These are phyloP conservation scores for Phalloptychus januarius DNA, from an alignment of 2,797 vertebrate genomes.

Conservation along the genomic window DNA sequence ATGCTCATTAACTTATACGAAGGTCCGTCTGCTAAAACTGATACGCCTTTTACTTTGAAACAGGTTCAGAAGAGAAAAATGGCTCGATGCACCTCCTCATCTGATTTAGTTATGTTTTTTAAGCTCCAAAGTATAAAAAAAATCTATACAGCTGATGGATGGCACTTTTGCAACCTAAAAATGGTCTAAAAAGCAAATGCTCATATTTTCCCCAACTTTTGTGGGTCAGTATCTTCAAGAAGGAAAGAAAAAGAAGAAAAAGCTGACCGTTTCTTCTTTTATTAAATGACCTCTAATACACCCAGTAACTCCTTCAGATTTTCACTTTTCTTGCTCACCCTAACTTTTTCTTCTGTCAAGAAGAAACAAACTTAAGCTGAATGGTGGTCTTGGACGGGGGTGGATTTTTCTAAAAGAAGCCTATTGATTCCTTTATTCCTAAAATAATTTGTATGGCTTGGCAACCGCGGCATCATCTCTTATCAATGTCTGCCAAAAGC, in stretches of 20 bases:
- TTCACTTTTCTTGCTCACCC: slow-evolving; percentile 39
- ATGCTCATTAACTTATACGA: not conserved
- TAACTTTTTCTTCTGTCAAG: slow-evolving; percentile 54
- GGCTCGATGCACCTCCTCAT: not conserved
- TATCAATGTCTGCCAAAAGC: slow-evolving; percentile 76
- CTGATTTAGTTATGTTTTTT: not conserved
- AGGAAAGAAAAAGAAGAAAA: slow-evolving; percentile 5
- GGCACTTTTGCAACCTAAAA: not conserved
- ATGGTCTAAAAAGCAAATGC: not conserved
- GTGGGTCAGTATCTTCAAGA: slow-evolving; percentile 31
- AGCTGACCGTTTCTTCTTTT: slow-evolving; percentile 25
- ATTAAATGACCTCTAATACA: slow-evolving; percentile 40
- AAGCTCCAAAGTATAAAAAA: too few relatives aligned
- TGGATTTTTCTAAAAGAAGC: slow-evolving; percentile 72
- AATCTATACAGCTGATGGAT: too few relatives aligned
- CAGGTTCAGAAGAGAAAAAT: too few relatives aligned
- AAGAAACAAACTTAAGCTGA: slow-evolving; percentile 62
- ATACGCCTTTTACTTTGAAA: not conserved
- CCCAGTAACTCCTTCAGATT: slow-evolving; percentile 36
- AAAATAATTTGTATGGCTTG: slow-evolving; percentile 76
- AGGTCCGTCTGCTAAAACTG: not conserved
- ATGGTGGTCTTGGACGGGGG: slow-evolving; percentile 51
- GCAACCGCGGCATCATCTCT: slow-evolving; percentile 66
- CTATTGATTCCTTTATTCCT: slow-evolving; percentile 78
- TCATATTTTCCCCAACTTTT: not conserved